Base-by-base conservation (phyloP, 2,888 invertebrate species). In the Trissonchulus latispiculum region DNA sequence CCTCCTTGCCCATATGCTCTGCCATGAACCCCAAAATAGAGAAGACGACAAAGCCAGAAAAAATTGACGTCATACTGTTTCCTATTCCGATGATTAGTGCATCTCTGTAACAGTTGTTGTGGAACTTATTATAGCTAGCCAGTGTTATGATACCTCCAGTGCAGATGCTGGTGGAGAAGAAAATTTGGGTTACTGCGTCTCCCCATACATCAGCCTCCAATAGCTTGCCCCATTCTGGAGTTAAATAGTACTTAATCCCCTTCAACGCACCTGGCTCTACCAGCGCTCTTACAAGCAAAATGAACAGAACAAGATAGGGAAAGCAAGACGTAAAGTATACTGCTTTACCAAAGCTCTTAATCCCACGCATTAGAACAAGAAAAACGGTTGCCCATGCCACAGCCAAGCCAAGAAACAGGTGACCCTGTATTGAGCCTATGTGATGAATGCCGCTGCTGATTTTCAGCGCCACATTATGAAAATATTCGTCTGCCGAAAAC, bases 221-320 rank as follows among this genome's bases (percentile, higher is more conserved):
- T 8, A 81, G 77, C 71, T 77, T 76, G 18, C 76, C 73, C 79
- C 79, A 80, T 18, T 79, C 74, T 3, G 81, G 81, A n/a, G 79
- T 75, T 29, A 81, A 75, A 72, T 80, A 81, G 76, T 77, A 80
- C 37, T 73, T 74, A 70, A 81, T 78, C 31, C 81, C 81, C 3
- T 78, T 75, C 33, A 74, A 64, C 23, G 81, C 80, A 1, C 81
- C 81, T 0, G 79, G 79, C 36, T 80, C 75, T 1, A 78, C 78
- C 23, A 77, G 76, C 71, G 75, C 74, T 18, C 73, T 48, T 0
- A 61, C 35, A 35, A 75, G 61, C 61, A 75, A 68, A 23, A 71
- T 32, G 0, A 72, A 33, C 62, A 75, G 74, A 3, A 75, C 72
- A 32, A 75, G 31, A 67, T 75, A 75, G 28, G 75, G 75, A 66